Percentiles rank a stretch among this genome's conserved stretches.
These are phyloP conservation scores for Herminia tarsipennalis DNA, from an alignment of 2,888 invertebrate species.

Conservation along the genomic window DNA sequence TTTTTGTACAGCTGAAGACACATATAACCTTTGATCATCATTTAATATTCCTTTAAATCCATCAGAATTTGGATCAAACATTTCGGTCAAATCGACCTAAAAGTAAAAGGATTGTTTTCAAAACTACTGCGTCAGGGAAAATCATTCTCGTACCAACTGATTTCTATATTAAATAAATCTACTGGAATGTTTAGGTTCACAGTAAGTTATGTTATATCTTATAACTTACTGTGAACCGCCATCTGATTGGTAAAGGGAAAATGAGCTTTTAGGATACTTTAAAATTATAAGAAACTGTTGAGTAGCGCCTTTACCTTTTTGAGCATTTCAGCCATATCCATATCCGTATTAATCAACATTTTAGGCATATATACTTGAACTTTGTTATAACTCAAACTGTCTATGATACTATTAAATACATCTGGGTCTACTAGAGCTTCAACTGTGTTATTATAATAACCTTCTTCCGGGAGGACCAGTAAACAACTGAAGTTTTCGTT, in stretches of 20 bases:
- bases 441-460: slow-evolving; percentile 12
- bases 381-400: slow-evolving; percentile 12
- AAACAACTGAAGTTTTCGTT: slow-evolving; percentile 43
- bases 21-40: slow-evolving; percentile 31
- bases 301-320: slow-evolving; percentile 50
- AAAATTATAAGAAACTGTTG: no score
- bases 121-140: no score
- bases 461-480: slow-evolving; percentile 43
- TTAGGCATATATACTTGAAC: slow-evolving; percentile 47
- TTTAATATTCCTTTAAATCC: slow-evolving; percentile 51
- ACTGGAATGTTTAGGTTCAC: no score
- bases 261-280: no score
- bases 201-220: no score
- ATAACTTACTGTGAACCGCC: no score
- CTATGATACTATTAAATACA: slow-evolving; percentile 19
- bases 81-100: slow-evolving; percentile 43
- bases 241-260: no score
- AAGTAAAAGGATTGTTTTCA: no score
- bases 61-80: slow-evolving; percentile 42
- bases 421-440: slow-evolving; percentile 25
- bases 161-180: no score
- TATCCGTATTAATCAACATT: slow-evolving; percentile 33
- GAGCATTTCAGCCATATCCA: slow-evolving; percentile 42
- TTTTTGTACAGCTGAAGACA: slow-evolving; percentile 58
- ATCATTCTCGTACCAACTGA: no score